Evolutionary conservation across 2,888 invertebrate species (phyloP), one percentile per base, ranked within the genome.

Genomic region (Meandrusa payeni): DNA sequence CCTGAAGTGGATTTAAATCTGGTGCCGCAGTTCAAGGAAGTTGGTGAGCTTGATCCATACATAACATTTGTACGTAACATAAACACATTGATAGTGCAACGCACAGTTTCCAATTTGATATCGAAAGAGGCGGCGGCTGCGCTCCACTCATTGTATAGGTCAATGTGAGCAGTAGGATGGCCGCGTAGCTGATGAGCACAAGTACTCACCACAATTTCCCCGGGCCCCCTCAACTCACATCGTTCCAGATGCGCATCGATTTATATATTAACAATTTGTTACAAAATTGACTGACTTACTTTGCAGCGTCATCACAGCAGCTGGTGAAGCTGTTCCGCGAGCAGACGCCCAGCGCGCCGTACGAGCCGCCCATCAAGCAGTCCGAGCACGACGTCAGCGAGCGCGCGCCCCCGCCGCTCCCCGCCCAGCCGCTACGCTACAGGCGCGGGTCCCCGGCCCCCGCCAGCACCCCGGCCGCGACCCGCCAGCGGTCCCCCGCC

Each of bases 311-410:
- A 11, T 69, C 79, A 0, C 50, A 50, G 41, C 52, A 64, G 36
- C 57, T 80, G 22, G 52, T 81, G 36, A 61, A 67, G 56, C 48
- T 67, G 52, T 81, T 70, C 64, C 69, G 56, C 2, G 61, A 51
- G 31, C 75, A 78, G 46, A 43, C 40, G 36, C 67, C 76, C 0
- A 29, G 40, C 0, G 52, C 64, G 2, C 75, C 76, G 1, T 51
- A 57, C 12, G 55, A 74, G 26, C 82, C 80, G 6, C 77, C 81
- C 0, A 61, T 61, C 23, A 51, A 76, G n/a, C 57, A 69, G n/a
- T 52, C 57, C 1, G 46, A 40, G 22, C 47, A 50, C 49, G 57
- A 59, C 37, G 29, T 23, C 33, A 56, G 55, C 38, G 58, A 56
- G 44, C 54, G 59, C 2, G 39, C 47, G 10, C 50, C 46, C 2